Evolutionary conservation across 64 coral and sea anemone species (phyloP), one percentile per base, ranked within the genome.

Genomic region (Pocillopora damicornis): DNA sequence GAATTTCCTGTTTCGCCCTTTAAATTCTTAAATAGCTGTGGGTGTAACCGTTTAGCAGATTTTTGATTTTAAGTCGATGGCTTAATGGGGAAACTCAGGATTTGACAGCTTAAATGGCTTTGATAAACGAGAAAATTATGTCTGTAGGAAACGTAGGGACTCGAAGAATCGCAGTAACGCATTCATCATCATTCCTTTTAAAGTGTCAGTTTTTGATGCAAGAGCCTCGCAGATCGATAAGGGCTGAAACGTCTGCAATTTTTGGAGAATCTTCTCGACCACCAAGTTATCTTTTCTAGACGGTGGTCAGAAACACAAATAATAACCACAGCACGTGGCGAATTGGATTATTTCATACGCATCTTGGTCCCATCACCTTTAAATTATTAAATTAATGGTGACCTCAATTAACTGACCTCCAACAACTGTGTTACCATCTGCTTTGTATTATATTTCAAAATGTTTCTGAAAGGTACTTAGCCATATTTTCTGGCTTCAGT

Each of bases 1-100:
- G 65, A 58, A 85, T 85, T 85, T 85, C 81, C 81, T 85, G 81
- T 73, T 85, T 56, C 12, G 81, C 81, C 37, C 64, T 85, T 73
- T 85, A 85, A 85, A 25, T 85, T 73, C n/a, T 58, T 26, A 72
- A 85, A 73, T 57, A n/a, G 35, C 60, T 7, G 13, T 38, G 64
- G 64, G 63, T 23, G 58, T 16, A 20, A 57, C 3, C 45, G 18
- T 71, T 6, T 18, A 79, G 77, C 30, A 23, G 58, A 22, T 79
- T 60, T 35, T 1, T 30, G 22, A 60, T 26, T 15, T 18, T 60
- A 51, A 51, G 11, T 37, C 23, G 37, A 7, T 67, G 14, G 67
- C 17, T 57, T 35, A 10, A 30, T 17, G 42, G 35, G 35, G 16
- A 20, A n/a, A 65, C 1, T 51, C 11, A 67, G 66, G 67, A 57